Evolutionary conservation across 2,113 vertebrate species (phyloP).

Genomic region (Euleptes europaea): DNA sequence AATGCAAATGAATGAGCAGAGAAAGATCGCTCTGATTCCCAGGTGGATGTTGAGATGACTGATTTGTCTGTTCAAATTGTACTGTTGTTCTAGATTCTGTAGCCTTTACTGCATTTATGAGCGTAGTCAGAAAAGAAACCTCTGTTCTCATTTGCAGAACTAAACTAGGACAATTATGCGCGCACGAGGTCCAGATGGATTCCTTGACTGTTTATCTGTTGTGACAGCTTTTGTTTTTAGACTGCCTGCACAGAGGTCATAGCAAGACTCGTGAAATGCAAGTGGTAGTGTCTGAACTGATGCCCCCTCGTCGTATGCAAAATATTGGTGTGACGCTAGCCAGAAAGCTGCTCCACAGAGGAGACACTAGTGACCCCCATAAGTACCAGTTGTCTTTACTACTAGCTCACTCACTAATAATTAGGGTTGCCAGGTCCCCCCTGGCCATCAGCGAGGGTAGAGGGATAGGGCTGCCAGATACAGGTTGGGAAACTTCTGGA

Average conservation of each 20-base stretch:
- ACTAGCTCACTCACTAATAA: background rate
- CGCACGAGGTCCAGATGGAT: constrained; percentile 30
- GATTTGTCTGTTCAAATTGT: constrained; percentile 44
- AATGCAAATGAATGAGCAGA: constrained; percentile 49
- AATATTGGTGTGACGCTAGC: background rate
- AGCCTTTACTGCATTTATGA: background rate
- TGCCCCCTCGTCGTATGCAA: background rate
- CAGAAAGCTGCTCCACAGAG: background rate
- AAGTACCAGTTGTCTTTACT: too few species aligned
- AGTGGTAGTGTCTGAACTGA: background rate
- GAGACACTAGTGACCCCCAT: background rate
- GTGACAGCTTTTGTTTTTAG: background rate
- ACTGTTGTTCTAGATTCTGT: constrained; percentile 12
- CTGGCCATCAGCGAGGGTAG: too few species aligned
- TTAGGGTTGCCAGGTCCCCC: too few species aligned
- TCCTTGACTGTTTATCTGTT: constrained; percentile 8
- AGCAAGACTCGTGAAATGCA: background rate
- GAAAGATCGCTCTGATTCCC: constrained; percentile 48
- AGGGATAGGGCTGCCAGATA: too few species aligned
- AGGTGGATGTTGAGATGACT: constrained; percentile 20
- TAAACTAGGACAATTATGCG: constrained; percentile 22
- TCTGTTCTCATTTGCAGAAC: constrained; percentile 18
- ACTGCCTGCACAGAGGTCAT: background rate
- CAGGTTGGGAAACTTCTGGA: too few species aligned
- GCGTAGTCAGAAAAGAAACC: background rate